Conservation (phyloP, 1,140 invertebrate species). For the Pogonus chalceus region DNA sequence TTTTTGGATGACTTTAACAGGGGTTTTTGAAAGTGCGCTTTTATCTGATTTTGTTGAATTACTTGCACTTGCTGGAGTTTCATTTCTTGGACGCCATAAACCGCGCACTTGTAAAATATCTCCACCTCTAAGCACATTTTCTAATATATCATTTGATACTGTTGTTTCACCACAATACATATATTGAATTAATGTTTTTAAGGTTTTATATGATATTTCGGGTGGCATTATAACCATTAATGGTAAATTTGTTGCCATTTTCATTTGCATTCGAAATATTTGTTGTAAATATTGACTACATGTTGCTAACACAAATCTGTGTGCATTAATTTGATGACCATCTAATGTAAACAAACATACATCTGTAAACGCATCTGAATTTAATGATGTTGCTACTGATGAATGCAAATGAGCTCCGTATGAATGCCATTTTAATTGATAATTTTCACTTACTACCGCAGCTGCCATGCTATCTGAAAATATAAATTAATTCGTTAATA, state of each 20-base stretch:
- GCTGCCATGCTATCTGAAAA: no score
- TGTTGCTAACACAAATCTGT: constrained; percentile 76
- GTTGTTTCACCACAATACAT: constrained; percentile 78
- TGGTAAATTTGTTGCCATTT: constrained; percentile 44
- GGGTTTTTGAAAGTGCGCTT: neutral
- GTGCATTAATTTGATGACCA: constrained; percentile 69
- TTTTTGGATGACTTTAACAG: constrained; percentile 1
- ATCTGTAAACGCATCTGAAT: constrained; percentile 71
- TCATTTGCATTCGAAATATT: constrained; percentile 43
- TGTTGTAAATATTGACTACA: constrained; percentile 50
- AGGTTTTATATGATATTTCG: constrained; percentile 64
- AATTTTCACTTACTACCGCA: constrained; percentile 47
- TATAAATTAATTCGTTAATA: no score
- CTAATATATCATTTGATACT: constrained; percentile 70
- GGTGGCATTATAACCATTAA: constrained; percentile 69
- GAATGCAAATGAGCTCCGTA: constrained; percentile 68
- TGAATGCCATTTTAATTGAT: constrained; percentile 79
- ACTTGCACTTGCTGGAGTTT: constrained; percentile 32
- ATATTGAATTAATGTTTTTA: constrained; percentile 74
- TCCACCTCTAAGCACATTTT: constrained; percentile 65
- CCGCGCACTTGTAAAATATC: constrained; percentile 68
- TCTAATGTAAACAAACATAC: constrained; percentile 72
- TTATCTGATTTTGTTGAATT: neutral
- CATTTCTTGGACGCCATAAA: constrained; percentile 52
- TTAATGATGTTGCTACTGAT: constrained; percentile 63